Evolutionary conservation across 1,140 invertebrate species (phyloP), one percentile per base, ranked within the genome.

Genomic region (Pseudomyrmex dendroicus): DNA sequence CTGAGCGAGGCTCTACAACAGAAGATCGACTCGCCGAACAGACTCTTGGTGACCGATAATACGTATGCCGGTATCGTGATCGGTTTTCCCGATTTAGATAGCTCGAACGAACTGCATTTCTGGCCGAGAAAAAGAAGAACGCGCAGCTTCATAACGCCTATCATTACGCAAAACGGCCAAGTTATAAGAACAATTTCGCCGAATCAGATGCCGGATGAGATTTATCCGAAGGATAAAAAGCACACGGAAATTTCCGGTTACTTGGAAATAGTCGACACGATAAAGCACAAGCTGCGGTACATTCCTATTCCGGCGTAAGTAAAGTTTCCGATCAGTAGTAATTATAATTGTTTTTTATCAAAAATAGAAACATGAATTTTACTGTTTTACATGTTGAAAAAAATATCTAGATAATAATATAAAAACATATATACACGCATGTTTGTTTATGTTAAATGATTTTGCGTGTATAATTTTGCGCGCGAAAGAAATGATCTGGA

Each of bases 191-290:
- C 93, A 1, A 64, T 96, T n/a, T 66, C 73, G 8, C 5, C 72
- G 3, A 63, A 76, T 9, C 87, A 92, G 61, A 82, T 93, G 15
- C 88, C 91, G 0, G 64, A 76, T 13, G 86, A 90, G n/a, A 88
- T 92, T 12, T 73, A 90, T 70, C 76, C 92, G 4, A 77, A 87
- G 2, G 86, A 89, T 73, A 85, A 57, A 35, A 89, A 74, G 56
- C 57, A 85, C 54, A 15, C 5, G 2, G 86, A 78, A 54, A 68
- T 90, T 20, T 83, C 91, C 85, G 94, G 94, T 22, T 96, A 94
- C 85, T 90, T 96, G 50, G 96, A 96, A 91, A 92, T 96, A 17
- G 93, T 95, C 62, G 96, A 96, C 91, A 82, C 94, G 15, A 87
- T 92, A 1, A 93, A 91, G 68, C 93, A 94, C 8, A 95, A 94